A percentile compares a stretch with the other conserved stretches of the same genome.
These are phyloP conservation scores for Phymatocera aterrima DNA, from an alignment of 2,888 invertebrate genomes.

Conservation along the genomic window DNA sequence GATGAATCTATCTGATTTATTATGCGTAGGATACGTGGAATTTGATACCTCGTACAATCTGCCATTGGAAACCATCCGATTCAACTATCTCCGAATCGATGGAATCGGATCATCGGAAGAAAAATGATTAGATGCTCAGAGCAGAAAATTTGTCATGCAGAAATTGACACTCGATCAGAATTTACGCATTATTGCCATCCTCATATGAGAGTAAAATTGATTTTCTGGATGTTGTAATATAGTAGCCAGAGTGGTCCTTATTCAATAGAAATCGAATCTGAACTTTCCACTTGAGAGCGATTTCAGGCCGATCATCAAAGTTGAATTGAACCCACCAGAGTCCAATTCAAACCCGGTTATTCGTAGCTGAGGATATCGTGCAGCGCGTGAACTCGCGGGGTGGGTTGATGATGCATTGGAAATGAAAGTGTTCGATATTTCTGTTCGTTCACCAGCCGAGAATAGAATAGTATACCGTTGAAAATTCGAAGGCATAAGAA, in stretches of 20 bases:
- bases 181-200: neutral
- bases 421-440: neutral
- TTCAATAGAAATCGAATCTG: conserved; percentile 31
- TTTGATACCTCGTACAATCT: too few relatives aligned
- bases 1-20: too few relatives aligned
- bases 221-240: neutral
- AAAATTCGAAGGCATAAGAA: neutral
- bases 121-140: too few relatives aligned
- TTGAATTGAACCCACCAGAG: neutral
- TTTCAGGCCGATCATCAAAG: conserved; percentile 26
- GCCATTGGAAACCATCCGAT: too few relatives aligned
- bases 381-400: neutral
- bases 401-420: neutral
- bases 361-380: neutral
- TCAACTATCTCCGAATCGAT: too few relatives aligned
- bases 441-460: neutral
- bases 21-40: too few relatives aligned
- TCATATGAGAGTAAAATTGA: conserved; percentile 28
- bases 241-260: conserved; percentile 9
- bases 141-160: neutral
- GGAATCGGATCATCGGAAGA: too few relatives aligned
- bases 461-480: neutral
- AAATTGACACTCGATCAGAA: conserved; percentile 12
- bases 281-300: conserved; percentile 24
- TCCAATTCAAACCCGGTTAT: neutral